Conservation (phyloP, 2,797 vertebrate genomes). For the Epinephelus coioides region DNA sequence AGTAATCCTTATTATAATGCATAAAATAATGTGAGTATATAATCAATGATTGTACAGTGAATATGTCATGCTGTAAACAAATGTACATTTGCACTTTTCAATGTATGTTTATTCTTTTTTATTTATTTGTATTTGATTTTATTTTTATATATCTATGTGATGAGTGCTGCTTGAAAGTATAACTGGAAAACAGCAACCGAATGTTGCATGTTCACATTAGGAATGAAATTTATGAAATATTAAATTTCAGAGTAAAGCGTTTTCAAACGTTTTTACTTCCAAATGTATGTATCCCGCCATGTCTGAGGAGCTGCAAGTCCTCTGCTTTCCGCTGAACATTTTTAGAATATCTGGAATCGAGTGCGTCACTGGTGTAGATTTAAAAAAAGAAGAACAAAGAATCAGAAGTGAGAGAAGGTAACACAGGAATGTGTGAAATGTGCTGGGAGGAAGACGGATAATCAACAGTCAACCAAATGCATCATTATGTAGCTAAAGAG, state of each 20-base stretch:
- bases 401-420: constrained; percentile 18
- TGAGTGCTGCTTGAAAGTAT: constrained; percentile 79
- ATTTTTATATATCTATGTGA: constrained; percentile 81
- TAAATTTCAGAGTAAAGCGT: constrained; percentile 55
- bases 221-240: constrained; percentile 67
- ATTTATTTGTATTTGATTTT: constrained; percentile 83
- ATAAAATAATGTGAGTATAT: constrained; percentile 86
- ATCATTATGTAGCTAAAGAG: constrained; percentile 57
- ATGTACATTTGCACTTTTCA: constrained; percentile 87
- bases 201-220: constrained; percentile 80
- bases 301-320: constrained; percentile 47
- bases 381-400: constrained; percentile 4
- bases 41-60: constrained; percentile 87
- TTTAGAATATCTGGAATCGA: constrained; percentile 40
- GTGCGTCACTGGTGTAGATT: constrained; percentile 9
- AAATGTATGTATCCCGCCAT: constrained; percentile 46
- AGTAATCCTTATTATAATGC: constrained; percentile 86
- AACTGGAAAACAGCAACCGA: constrained; percentile 74
- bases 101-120: constrained; percentile 77
- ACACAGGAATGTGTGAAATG: constrained; percentile 18
- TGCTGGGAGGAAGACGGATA: constrained; percentile 28
- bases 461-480: constrained; percentile 45
- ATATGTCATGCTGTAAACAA: constrained; percentile 88
- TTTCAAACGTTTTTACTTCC: constrained; percentile 48
- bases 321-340: constrained; percentile 41